phyloP scores from a whole-genome alignment of 2,797 vertebrate genomes.

The Malacoraja senta region DNA sequence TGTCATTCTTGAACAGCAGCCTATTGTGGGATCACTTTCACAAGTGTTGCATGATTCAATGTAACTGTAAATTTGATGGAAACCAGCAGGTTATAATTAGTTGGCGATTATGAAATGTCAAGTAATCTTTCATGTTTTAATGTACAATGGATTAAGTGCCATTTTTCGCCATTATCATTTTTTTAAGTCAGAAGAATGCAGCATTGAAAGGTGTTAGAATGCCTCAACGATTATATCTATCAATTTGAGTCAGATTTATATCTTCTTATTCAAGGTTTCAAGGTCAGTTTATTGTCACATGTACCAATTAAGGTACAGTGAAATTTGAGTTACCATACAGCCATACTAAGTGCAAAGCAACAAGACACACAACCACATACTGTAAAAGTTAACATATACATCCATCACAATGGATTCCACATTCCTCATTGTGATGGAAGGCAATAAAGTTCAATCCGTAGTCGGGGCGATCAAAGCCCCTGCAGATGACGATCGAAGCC shows the following conservation, averaged over 20 bases:
- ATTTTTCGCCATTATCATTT: neutral
- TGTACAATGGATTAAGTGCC: neutral
- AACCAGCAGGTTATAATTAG: neutral
- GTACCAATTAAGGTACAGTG: too few relatives aligned
- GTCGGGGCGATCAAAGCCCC: too few relatives aligned
- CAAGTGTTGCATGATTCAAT: neutral
- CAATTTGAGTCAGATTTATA: neutral
- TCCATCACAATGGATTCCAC: too few relatives aligned
- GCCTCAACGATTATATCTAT: neutral
- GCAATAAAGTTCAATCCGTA: too few relatives aligned
- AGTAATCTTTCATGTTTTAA: neutral
- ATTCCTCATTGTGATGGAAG: too few relatives aligned
- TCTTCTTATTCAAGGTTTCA: too few relatives aligned
- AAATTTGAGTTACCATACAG: too few relatives aligned
- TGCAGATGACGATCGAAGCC: too few relatives aligned
- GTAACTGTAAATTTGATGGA: neutral
- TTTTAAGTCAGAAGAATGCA: neutral
- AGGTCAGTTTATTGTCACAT: too few relatives aligned
- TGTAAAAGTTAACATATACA: too few relatives aligned
- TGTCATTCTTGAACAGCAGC: neutral
- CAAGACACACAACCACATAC: too few relatives aligned
- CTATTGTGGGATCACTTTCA: neutral
- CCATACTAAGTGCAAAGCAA: too few relatives aligned
- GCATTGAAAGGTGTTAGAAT: neutral
- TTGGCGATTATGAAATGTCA: neutral